Percentiles rank a stretch among this genome's conserved stretches.
Evolutionary conservation across 2,888 invertebrate species (phyloP).

Genomic region (Argyresthia goedartella): DNA sequence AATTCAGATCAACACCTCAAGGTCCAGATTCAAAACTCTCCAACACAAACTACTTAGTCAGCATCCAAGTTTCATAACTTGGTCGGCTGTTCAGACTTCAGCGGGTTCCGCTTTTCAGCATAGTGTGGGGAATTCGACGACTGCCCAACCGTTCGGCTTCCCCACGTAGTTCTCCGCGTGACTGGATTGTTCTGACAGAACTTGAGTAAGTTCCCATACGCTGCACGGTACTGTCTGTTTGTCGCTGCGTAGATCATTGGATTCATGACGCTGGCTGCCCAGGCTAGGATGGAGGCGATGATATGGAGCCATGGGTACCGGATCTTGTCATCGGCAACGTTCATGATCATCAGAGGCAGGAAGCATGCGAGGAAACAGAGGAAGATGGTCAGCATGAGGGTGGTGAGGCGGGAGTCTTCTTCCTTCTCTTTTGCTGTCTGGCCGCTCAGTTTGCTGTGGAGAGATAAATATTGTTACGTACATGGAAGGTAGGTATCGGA

Average conservation of each 20-base stretch:
- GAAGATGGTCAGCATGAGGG: conserved; percentile 90
- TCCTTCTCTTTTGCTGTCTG: conserved; percentile 62
- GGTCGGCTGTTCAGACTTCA: conserved; percentile 42
- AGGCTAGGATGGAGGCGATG: conserved; percentile 86
- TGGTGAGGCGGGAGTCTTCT: conserved; percentile 86
- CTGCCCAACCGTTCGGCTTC: conserved; percentile 56
- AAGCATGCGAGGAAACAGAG: conserved; percentile 88
- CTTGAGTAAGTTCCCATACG: conserved; percentile 68
- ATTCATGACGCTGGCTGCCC: conserved; percentile 92
- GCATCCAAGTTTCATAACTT: conserved; percentile 38
- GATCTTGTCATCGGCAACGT: conserved; percentile 86
- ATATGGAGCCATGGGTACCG: conserved; percentile 82
- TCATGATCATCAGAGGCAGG: conserved; percentile 89
- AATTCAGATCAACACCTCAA: background rate
- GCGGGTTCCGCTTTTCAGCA: conserved; percentile 43
- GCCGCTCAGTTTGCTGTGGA: conserved; percentile 57
- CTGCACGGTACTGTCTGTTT: conserved; percentile 83
- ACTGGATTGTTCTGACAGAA: conserved; percentile 50
- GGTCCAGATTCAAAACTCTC: background rate
- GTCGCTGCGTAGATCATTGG: conserved; percentile 92
- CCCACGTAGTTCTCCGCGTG: conserved; percentile 49
- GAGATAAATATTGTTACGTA: background rate
- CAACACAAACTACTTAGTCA: background rate
- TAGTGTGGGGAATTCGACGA: conserved; percentile 60
- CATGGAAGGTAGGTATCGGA: too few relatives aligned